Base-by-base conservation (phyloP, 2,113 vertebrate genomes). In the Callipepla californica region DNA sequence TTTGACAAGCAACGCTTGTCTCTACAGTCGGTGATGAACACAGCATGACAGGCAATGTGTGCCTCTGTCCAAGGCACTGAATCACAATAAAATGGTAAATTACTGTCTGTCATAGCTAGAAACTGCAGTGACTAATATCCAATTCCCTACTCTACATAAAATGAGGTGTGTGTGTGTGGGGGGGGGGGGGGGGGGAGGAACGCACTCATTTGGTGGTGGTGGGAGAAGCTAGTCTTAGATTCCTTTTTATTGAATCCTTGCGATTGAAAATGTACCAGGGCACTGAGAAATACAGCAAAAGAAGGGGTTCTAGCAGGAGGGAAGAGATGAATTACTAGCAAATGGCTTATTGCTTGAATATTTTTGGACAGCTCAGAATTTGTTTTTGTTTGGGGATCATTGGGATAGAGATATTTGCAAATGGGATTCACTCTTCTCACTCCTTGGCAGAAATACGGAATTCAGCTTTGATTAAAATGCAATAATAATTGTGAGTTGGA, bases 71-170 rank as follows among this genome's bases (percentile, higher is more conserved):
- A 91, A 96, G 94, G 95, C 95, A 96, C 95, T 97, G 97, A 97
- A 97, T 97, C 97, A 97, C 96, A 97, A 97, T 96, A 97, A 97
- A 97, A 96, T 94, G 97, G 95, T 96, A 98, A 97, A 98, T 98
- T 97, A 97, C 96, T 96, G 96, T 97, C 96, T 97, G 97, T 97
- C 97, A 97, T 96, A 93, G 85, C 93, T 85, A 93, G 92, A 91
- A 96, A 96, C 94, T 77, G 79, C 92, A 95, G 91, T 91, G 95
- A 95, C 95, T 96, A 96, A 96, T 97, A 96, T 92, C 90, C 95
- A 92, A 89, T 95, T 97, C 96, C 86, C 85, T 87, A 90, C 91
- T 96, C 94, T 97, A 97, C 95, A 96, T 96, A 95, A 92, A 85
- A 91, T 59, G 70, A 53, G 28, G 19, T 18, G 62, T 40, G 80